Conservation (phyloP, 2,113 vertebrate genomes). For the Cricetomys ansorgei region DNA sequence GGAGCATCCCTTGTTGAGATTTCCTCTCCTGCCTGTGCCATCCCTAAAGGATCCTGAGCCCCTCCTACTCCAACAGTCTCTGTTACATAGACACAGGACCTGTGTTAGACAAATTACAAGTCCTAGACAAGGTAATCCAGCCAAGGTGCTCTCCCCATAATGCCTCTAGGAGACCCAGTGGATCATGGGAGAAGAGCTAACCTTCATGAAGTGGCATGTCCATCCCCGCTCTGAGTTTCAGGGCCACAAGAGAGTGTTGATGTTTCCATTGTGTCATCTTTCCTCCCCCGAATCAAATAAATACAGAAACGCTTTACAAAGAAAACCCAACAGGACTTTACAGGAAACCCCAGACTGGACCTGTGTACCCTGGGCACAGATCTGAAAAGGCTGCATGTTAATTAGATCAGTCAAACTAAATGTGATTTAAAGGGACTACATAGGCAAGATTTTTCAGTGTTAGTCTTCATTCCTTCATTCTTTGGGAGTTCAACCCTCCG, state of each 20-base stretch:
- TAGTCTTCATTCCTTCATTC: background rate
- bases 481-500: background rate
- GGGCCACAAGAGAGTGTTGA: background rate
- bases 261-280: background rate
- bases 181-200: background rate
- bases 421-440: background rate
- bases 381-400: background rate
- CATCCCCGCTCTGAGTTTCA: background rate
- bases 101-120: background rate
- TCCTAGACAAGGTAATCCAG: background rate
- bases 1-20: background rate
- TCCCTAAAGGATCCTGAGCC: background rate
- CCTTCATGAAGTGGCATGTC: background rate
- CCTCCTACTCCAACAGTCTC: background rate
- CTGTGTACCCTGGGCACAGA: background rate
- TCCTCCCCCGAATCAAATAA: background rate
- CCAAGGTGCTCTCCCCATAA: background rate
- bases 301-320: background rate
- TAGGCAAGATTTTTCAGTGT: background rate
- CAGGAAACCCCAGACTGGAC: background rate
- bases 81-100: background rate
- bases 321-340: background rate
- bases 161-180: background rate
- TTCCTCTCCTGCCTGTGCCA: background rate
- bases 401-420: slow-evolving; percentile 8